A percentile compares a stretch with the other conserved stretches of the same genome.
Conservation (phyloP, 1,140 invertebrate genomes). For the Bathynomus jamesi region DNA sequence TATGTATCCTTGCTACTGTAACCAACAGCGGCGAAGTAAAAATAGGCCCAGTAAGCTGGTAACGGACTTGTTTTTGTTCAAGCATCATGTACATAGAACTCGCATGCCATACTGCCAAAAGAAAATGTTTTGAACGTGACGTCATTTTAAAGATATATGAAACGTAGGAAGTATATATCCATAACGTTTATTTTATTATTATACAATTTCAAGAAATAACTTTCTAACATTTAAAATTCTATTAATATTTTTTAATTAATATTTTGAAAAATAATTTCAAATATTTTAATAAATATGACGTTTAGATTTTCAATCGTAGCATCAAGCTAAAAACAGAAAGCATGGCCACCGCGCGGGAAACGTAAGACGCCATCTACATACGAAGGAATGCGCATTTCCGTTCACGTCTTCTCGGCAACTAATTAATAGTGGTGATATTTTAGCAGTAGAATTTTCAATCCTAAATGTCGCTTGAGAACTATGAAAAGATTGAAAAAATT, state of each 20-base stretch:
- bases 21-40: too few species aligned
- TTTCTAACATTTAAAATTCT: neutral
- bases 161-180: neutral
- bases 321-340: neutral
- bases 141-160: neutral
- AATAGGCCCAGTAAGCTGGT: too few species aligned
- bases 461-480: constrained; percentile 62
- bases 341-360: neutral
- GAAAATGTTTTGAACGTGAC: too few species aligned
- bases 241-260: neutral
- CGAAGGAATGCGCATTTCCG: neutral
- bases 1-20: too few species aligned
- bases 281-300: neutral
- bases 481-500: constrained; percentile 82
- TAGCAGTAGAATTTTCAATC: neutral
- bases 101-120: too few species aligned
- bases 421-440: too few species aligned
- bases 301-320: neutral
- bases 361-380: neutral
- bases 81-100: too few species aligned
- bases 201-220: neutral
- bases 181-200: neutral
- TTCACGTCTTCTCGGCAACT: neutral
- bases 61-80: too few species aligned
- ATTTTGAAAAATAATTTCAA: neutral